phyloP scores from a whole-genome alignment of 23 tunicate species.

The Corella eumyota region DNA sequence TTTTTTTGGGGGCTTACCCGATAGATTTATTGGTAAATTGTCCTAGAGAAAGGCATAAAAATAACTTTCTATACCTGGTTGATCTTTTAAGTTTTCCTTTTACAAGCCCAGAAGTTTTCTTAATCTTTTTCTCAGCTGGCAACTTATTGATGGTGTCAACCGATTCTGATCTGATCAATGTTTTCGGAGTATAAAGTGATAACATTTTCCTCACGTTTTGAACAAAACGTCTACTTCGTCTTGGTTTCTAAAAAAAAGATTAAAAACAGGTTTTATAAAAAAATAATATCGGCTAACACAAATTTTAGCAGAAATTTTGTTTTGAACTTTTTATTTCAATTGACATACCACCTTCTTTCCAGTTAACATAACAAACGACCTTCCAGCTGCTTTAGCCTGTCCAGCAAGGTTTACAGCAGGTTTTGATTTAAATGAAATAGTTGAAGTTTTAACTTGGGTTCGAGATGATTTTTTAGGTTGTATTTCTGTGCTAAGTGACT shows the following conservation, averaged over 20 bases:
- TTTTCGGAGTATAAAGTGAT: conserved; percentile 22
- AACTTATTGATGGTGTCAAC: not conserved
- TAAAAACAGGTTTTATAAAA: not conserved
- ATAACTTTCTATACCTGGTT: conserved; percentile 6
- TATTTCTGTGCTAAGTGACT: no score
- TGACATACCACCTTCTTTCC: conserved; percentile 9
- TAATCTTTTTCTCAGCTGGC: not conserved
- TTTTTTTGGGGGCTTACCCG: not conserved
- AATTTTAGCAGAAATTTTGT: not conserved
- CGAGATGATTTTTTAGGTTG: no score
- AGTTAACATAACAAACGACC: conserved; percentile 11
- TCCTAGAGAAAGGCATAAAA: not conserved
- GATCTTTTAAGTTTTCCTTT: conserved; percentile 3
- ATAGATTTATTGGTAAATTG: not conserved
- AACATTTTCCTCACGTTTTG: conserved; percentile 20
- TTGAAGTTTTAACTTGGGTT: no score
- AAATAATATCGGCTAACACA: not conserved
- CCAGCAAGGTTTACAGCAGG: conserved; percentile 5
- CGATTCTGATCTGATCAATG: conserved; percentile 43
- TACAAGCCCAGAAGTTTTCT: not conserved
- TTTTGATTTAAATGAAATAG: no score
- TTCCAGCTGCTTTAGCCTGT: conserved; percentile 11
- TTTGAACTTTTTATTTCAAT: not conserved
- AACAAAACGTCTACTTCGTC: conserved; percentile 17
- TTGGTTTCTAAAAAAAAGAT: conserved; percentile 13